These are phyloP conservation scores for Corythornis leucogaster DNA, from an alignment of 2,797 vertebrate genomes.

Conservation along the genomic window DNA sequence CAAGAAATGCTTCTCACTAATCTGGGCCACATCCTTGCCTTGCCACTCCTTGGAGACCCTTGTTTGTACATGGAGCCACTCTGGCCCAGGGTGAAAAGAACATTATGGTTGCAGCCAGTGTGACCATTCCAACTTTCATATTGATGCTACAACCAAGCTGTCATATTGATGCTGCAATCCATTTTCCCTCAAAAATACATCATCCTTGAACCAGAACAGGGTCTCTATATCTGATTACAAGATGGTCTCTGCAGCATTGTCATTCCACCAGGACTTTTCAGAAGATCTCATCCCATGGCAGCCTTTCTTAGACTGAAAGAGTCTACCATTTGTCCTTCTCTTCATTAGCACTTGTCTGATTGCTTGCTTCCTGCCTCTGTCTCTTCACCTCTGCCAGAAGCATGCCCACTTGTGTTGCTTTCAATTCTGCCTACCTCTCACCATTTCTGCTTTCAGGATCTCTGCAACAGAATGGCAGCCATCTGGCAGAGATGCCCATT, in stretches of 20 bases:
- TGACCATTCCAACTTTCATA: background rate
- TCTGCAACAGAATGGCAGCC: background rate
- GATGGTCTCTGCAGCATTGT: background rate
- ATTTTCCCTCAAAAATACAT: background rate
- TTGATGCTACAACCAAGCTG: background rate
- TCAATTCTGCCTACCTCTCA: background rate
- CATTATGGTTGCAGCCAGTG: background rate
- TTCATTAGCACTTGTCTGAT: background rate
- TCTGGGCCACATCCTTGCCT: background rate
- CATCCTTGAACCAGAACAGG: background rate
- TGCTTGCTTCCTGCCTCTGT: background rate
- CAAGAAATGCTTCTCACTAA: background rate
- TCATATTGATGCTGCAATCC: background rate
- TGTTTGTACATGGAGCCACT: background rate
- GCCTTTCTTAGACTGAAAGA: background rate
- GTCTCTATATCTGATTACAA: background rate
- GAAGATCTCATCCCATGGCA: background rate
- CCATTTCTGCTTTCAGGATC: background rate
- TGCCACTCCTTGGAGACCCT: background rate
- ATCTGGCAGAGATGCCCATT: background rate
- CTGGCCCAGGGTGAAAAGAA: background rate
- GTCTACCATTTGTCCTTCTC: background rate
- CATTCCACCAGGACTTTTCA: background rate
- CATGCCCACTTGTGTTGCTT: background rate
- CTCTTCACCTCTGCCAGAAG: fast-evolving